Evolutionary conservation across 2,888 invertebrate genomes (phyloP).

Genomic region (Clepsis dumicolana): DNA sequence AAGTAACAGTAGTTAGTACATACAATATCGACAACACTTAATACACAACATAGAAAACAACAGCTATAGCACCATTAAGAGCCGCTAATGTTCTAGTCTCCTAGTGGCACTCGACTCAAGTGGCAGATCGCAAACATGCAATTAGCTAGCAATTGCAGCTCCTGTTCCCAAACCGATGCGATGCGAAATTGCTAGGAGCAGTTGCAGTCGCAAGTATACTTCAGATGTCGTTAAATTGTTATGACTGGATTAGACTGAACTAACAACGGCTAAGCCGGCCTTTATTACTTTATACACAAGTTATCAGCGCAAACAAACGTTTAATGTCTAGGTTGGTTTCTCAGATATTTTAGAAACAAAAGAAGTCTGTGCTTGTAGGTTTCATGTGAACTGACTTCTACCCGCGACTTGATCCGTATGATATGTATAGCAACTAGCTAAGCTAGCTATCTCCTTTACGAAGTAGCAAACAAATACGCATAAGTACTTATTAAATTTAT

Average conservation of each 20-base stretch:
- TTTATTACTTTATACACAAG: slow-evolving; percentile 1
- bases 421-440: no score
- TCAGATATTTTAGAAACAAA: no score
- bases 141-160: slow-evolving; percentile 31
- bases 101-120: slow-evolving; percentile 19
- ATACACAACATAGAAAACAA: slow-evolving; percentile 16
- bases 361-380: no score
- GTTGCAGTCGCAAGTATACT: background rate
- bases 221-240: slow-evolving; percentile 1
- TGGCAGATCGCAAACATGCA: slow-evolving; percentile 12
- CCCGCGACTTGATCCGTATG: no score
- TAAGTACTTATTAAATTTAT: no score
- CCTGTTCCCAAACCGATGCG: slow-evolving; percentile 17
- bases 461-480: no score
- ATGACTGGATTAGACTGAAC: slow-evolving; percentile 9
- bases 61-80: slow-evolving; percentile 14
- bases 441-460: no score
- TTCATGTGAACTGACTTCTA: no score
- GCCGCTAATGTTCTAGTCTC: slow-evolving; percentile 5
- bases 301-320: background rate
- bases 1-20: no score
- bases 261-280: background rate
- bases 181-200: background rate
- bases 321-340: background rate
- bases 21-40: no score